Base-by-base conservation (phyloP, 2,888 invertebrate species). In the Dolichopus griseipennis region DNA sequence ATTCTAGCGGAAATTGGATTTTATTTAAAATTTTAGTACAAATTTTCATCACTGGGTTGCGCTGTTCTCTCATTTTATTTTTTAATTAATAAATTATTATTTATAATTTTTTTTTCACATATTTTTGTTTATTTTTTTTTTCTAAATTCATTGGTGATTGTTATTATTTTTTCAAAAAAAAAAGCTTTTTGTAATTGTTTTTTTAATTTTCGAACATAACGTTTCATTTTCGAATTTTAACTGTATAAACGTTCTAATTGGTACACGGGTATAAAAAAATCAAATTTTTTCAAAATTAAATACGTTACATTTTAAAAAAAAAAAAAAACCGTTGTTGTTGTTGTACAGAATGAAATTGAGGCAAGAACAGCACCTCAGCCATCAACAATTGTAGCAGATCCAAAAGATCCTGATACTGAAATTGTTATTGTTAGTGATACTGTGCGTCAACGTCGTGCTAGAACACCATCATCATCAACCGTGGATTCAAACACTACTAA, bases 351-450 rank as follows among this genome's bases (percentile, higher is more conserved):
- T 67, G 69, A 68, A 10, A 67, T 71, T 15, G 62, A 61, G n/a
- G 43, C 61, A 52, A 68, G 61, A 10, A 20, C 18, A 52, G 52
- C 52, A 52, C 52, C 52, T 12, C 52, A 52, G 15, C 15, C 52
- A 12, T 15, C 18, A 12, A 52, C 52, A 52, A 52, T 18, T 12
- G 52, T 63, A 63, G 3, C 27, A 37, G 20, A 33, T 64, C 10
- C 37, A 34, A 70, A 73, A 4, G 74, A 78, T 61, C 72, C 75
- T 22, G 84, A 84, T 72, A 85, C 85, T 74, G 86, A 87, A 78
- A 84, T 84, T 73, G 84, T 88, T 68, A 78, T 85, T 65, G 81
- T 84, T 21, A 86, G 86, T 68, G 86, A 87, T 78, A 88, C 88
- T 6, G 87, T 88, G 71, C 85, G 87, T 74, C 83, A 88, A 67